phyloP scores from a whole-genome alignment of 2,797 vertebrate genomes.

The Enteromius unitaeniatus region DNA sequence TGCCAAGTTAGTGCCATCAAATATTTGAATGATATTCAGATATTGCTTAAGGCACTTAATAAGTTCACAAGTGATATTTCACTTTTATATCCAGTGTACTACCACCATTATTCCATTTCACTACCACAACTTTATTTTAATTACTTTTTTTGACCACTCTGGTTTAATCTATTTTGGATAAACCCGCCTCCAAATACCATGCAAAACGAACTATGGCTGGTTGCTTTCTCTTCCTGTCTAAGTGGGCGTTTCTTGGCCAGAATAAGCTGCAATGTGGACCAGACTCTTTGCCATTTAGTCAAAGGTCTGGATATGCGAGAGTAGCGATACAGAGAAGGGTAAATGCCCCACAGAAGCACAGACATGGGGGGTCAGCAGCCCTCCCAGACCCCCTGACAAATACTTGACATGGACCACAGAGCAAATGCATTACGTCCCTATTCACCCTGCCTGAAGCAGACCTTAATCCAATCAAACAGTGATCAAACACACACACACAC shows the following conservation, averaged over 20 bases:
- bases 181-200: conserved; percentile 10
- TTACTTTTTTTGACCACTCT: background rate
- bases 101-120: too few relatives aligned
- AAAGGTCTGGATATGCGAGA: conserved; percentile 61
- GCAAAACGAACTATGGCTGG: conserved; percentile 13
- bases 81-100: background rate
- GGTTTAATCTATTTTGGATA: conserved; percentile 16
- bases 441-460: conserved; percentile 49
- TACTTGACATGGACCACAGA: conserved; percentile 63
- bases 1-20: background rate
- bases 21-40: background rate
- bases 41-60: background rate
- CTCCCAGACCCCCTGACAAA: conserved; percentile 64
- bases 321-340: conserved; percentile 40
- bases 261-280: conserved; percentile 35
- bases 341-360: conserved; percentile 58
- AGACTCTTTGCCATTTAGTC: conserved; percentile 33
- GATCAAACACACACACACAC: conserved; percentile 41
- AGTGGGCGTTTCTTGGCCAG: conserved; percentile 34
- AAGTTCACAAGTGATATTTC: background rate
- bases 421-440: conserved; percentile 63
- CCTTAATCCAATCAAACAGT: conserved; percentile 65
- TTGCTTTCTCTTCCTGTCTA: conserved; percentile 13
- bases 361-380: conserved; percentile 61
- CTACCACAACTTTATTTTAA: background rate